phyloP scores from a whole-genome alignment of 2,113 vertebrate genomes.

The Chaetodon auriga region DNA sequence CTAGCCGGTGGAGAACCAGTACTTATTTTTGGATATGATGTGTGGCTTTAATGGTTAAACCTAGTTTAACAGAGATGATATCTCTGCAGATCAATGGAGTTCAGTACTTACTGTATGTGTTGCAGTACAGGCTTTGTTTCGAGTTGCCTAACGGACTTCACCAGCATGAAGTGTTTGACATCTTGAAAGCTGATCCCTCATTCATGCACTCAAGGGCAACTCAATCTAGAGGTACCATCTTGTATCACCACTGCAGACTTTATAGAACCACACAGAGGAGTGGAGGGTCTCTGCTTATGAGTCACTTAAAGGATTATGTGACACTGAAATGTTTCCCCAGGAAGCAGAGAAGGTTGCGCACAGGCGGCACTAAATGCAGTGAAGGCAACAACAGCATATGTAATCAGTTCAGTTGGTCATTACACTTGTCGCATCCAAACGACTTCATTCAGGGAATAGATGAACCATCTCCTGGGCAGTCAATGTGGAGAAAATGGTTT shows the following conservation, averaged over 20 bases:
- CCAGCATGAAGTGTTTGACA: neutral
- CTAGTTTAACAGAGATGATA: conserved; percentile 9
- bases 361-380: neutral
- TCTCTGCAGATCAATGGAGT: conserved; percentile 5
- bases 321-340: conserved; percentile 4
- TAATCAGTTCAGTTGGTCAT: conserved; percentile 4
- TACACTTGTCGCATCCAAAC: neutral
- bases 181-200: neutral
- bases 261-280: neutral
- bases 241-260: neutral
- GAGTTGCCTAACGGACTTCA: no score
- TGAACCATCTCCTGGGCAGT: neutral
- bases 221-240: neutral
- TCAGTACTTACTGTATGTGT: neutral
- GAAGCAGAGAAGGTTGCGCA: neutral
- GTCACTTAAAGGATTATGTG: conserved; percentile 11
- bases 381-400: neutral
- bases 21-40: neutral
- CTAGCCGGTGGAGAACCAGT: neutral
- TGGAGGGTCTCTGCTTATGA: neutral
- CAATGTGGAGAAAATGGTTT: conserved; percentile 16
- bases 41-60: conserved; percentile 13
- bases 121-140: neutral
- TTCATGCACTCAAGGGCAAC: conserved; percentile 20
- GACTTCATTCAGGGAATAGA: conserved; percentile 20